These are phyloP conservation scores for Lithophane ornitopus DNA, from an alignment of 2,888 invertebrate genomes.

Conservation along the genomic window DNA sequence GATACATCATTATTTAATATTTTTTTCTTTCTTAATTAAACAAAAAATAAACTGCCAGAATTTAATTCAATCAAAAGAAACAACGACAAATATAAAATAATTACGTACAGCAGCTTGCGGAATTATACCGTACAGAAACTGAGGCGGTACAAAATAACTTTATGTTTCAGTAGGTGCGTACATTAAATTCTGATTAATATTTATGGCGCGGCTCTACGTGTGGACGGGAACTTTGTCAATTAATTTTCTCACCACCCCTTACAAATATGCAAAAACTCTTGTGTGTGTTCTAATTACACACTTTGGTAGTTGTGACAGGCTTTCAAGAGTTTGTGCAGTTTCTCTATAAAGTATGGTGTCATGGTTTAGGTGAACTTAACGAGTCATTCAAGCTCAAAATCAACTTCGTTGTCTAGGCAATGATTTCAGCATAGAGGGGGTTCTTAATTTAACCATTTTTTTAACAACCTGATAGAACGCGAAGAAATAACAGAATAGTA, in stretches of 20 bases:
- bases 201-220: slow-evolving; percentile 69
- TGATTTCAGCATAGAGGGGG: background rate
- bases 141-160: slow-evolving; percentile 50
- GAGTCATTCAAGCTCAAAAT: background rate
- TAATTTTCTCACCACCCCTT: slow-evolving; percentile 71
- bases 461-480: background rate
- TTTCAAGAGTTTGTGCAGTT: slow-evolving; percentile 19
- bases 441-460: background rate
- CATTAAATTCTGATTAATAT: slow-evolving; percentile 75
- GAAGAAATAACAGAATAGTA: background rate
- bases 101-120: slow-evolving; percentile 18
- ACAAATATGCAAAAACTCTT: slow-evolving; percentile 73
- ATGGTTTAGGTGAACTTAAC: background rate
- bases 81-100: slow-evolving; percentile 12
- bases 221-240: slow-evolving; percentile 77
- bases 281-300: slow-evolving; percentile 62
- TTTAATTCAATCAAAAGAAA: slow-evolving; percentile 9
- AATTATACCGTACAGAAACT: slow-evolving; percentile 29
- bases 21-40: background rate
- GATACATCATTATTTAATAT: background rate
- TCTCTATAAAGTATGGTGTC: background rate
- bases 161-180: slow-evolving; percentile 56
- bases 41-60: background rate
- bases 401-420: background rate
- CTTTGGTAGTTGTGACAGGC: slow-evolving; percentile 27